These are phyloP conservation scores for Oenanthe melanoleuca DNA, from an alignment of 2,113 vertebrate genomes.

Conservation along the genomic window DNA sequence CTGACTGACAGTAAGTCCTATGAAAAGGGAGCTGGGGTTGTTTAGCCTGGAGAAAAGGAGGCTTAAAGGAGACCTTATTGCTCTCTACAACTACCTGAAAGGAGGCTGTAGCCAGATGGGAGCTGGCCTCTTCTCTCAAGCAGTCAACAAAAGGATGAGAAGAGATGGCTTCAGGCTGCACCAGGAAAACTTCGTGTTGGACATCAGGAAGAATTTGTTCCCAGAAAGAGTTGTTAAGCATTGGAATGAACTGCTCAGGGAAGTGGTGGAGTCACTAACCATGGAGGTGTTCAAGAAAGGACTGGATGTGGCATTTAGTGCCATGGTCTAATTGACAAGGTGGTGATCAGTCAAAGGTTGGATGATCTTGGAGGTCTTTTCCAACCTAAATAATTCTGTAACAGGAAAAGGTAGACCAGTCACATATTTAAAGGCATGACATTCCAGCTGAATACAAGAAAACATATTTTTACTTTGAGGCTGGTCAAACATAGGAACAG, in stretches of 20 bases:
- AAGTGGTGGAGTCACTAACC: not conserved
- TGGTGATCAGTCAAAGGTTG: not conserved
- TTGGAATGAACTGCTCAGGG: not conserved
- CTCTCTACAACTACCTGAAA: not conserved
- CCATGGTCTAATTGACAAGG: not conserved
- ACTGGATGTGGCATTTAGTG: not conserved
- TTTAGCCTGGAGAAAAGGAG: not conserved
- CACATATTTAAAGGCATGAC: not conserved
- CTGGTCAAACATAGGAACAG: not conserved
- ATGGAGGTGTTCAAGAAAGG: not conserved
- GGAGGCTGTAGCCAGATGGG: accelerated
- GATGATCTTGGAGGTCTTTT: not conserved
- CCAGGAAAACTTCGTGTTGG: not conserved
- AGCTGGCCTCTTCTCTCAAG: not conserved
- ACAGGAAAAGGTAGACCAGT: not conserved
- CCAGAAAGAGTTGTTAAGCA: not conserved
- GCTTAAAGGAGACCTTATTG: not conserved
- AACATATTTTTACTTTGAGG: not conserved
- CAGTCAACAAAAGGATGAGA: not conserved
- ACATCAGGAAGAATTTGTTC: not conserved
- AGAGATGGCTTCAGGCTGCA: not conserved
- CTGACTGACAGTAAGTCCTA: not conserved
- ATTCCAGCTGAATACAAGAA: not conserved
- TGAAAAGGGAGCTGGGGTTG: not conserved
- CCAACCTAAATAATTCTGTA: not conserved